Percentiles rank a stretch among this genome's conserved stretches.
These are phyloP conservation scores for Callinectes sapidus DNA, from an alignment of 2,888 invertebrate species.

Conservation along the genomic window DNA sequence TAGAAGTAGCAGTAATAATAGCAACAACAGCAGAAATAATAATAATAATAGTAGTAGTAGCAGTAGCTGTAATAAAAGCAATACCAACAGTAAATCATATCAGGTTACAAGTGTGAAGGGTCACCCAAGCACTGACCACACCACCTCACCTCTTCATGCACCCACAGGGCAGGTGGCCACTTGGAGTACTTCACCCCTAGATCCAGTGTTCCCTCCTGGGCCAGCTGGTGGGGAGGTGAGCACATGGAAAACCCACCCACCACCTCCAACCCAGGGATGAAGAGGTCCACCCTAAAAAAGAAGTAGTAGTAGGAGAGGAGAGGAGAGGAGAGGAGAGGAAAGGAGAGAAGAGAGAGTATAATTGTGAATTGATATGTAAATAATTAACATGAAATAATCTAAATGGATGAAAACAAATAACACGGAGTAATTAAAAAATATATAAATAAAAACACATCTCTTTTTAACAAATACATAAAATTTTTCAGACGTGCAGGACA, in stretches of 20 bases:
- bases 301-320: not conserved
- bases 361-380: too few species aligned
- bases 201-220: constrained; percentile 74
- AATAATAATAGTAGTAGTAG: not conserved
- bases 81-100: not conserved
- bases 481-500: too few species aligned
- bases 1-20: not conserved
- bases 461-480: too few species aligned
- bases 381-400: too few species aligned
- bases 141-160: constrained; percentile 73
- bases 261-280: constrained; percentile 76
- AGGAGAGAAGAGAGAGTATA: too few species aligned
- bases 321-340: too few species aligned
- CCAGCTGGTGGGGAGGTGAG: constrained; percentile 75
- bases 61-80: not conserved
- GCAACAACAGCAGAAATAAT: not conserved
- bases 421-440: too few species aligned
- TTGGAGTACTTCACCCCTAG: constrained; percentile 76
- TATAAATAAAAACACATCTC: too few species aligned
- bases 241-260: constrained; percentile 77
- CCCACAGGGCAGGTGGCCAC: constrained; percentile 76
- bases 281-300: constrained; percentile 76
- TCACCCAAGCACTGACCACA: constrained; percentile 73
- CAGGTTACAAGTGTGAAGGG: not conserved
- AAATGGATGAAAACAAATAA: too few species aligned